phyloP scores from a whole-genome alignment of 2,113 vertebrate species.

The Columbina picui region DNA sequence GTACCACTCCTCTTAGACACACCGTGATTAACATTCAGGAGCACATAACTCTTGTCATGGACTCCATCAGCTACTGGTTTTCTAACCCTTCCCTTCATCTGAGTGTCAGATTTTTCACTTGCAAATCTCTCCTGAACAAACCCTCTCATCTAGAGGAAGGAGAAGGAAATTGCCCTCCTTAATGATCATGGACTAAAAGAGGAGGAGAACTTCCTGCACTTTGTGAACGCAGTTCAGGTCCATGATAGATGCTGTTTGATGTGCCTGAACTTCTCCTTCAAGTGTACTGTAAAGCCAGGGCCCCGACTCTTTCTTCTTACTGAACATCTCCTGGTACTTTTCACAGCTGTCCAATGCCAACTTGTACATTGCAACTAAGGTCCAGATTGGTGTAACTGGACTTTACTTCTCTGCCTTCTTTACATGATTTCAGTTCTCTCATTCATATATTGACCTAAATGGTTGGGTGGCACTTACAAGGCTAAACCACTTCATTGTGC shows the following conservation, averaged over 20 bases:
- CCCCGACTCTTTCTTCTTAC: not conserved
- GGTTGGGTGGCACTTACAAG: not conserved
- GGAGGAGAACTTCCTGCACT: not conserved
- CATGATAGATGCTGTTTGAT: not conserved
- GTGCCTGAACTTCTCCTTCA: slow-evolving; percentile 30
- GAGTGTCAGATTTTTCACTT: slow-evolving; percentile 51
- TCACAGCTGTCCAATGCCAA: slow-evolving; percentile 8
- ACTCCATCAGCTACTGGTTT: slow-evolving; percentile 52
- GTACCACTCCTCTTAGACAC: not conserved
- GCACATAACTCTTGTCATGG: not conserved
- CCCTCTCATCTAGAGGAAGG: slow-evolving; percentile 11
- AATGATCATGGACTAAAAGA: not conserved
- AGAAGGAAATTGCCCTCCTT: slow-evolving; percentile 42
- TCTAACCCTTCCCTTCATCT: slow-evolving; percentile 26
- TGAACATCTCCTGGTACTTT: not conserved
- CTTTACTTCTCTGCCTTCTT: not conserved
- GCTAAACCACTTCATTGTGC: not conserved
- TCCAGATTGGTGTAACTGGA: not conserved
- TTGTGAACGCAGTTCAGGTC: not conserved
- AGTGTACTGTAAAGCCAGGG: not conserved
- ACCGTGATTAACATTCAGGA: not conserved
- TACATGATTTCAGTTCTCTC: not conserved
- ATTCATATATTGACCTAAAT: not conserved
- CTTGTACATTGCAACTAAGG: not conserved
- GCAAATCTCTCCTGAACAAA: not conserved